These are phyloP conservation scores for Trinectes maculatus DNA, from an alignment of 2,113 vertebrate species.

Conservation along the genomic window DNA sequence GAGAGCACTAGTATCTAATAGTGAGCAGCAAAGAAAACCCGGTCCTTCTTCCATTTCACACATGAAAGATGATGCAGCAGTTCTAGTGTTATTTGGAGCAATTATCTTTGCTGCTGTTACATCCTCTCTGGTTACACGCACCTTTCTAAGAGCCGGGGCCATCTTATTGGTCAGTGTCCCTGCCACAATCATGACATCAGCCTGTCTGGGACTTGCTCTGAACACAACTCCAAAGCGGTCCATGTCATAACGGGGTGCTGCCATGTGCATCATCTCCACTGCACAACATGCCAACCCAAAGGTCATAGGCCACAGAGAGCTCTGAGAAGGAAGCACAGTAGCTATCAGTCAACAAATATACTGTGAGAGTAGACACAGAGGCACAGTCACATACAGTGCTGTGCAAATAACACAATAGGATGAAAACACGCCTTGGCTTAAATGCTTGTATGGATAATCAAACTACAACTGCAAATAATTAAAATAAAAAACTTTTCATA, in stretches of 20 bases:
- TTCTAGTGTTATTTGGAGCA: neutral
- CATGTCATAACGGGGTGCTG: slow-evolving; percentile 95
- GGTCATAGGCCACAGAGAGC: slow-evolving; percentile 97
- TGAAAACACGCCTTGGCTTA: neutral
- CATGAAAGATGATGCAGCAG: neutral
- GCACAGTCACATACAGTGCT: too few relatives aligned
- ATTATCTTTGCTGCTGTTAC: neutral
- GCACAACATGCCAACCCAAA: slow-evolving; percentile 96
- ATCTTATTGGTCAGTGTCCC: slow-evolving; percentile 97
- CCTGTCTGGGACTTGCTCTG: slow-evolving; percentile 92
- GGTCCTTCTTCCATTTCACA: neutral
- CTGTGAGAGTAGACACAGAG: neutral
- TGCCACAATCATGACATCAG: slow-evolving; percentile 97
- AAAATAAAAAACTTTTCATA: too few relatives aligned
- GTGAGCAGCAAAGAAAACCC: slow-evolving; percentile 8
- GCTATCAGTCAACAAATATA: neutral
- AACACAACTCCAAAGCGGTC: slow-evolving; percentile 97
- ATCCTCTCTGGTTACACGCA: slow-evolving; percentile 49
- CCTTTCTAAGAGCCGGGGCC: slow-evolving; percentile 95
- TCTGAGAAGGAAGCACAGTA: slow-evolving; percentile 74
- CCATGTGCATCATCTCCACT: slow-evolving; percentile 99
- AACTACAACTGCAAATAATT: too few relatives aligned
- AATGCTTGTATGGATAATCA: too few relatives aligned
- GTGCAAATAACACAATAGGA: neutral
- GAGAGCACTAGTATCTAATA: neutral